These are phyloP conservation scores for Nothocercus julius DNA, from an alignment of 2,113 vertebrate species.

Conservation along the genomic window DNA sequence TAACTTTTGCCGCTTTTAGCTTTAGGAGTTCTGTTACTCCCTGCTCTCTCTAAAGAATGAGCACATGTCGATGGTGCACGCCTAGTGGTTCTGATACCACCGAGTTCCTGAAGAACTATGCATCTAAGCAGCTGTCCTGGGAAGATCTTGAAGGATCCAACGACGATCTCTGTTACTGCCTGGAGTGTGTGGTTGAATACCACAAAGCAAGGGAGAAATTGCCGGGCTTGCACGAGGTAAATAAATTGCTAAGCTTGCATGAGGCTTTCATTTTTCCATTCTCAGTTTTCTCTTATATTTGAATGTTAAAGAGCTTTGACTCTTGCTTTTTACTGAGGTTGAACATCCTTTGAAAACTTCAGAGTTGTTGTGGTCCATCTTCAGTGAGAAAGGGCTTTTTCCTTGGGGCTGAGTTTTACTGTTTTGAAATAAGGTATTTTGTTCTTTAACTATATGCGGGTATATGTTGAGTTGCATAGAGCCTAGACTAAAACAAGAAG, in stretches of 20 bases:
- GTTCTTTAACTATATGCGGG: background rate
- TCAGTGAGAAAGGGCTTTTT: background rate
- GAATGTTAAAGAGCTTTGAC: background rate
- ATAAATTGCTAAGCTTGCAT: background rate
- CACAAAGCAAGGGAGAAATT: conserved; percentile 80
- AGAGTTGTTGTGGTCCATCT: background rate
- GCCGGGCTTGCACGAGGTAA: conserved; percentile 80
- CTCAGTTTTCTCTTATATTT: too few relatives aligned
- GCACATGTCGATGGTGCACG: conserved; percentile 86
- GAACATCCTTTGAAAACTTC: background rate
- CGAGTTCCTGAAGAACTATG: conserved; percentile 76
- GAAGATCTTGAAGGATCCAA: conserved; percentile 72
- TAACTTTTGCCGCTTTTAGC: background rate
- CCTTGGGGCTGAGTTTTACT: background rate
- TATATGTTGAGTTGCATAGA: background rate
- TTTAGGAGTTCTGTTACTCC: background rate
- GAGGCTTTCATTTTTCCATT: too few relatives aligned
- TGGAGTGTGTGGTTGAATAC: conserved; percentile 87
- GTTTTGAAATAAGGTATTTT: background rate
- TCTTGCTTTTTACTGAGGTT: fast-evolving
- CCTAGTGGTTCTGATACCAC: conserved; percentile 59
- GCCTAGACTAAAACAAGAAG: background rate
- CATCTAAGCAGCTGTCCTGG: background rate
- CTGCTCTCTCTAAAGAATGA: conserved; percentile 75
- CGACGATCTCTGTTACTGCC: conserved; percentile 84